Evolutionary conservation across 2,888 invertebrate genomes (phyloP).

Genomic region (Tubulanus polymorphus): DNA sequence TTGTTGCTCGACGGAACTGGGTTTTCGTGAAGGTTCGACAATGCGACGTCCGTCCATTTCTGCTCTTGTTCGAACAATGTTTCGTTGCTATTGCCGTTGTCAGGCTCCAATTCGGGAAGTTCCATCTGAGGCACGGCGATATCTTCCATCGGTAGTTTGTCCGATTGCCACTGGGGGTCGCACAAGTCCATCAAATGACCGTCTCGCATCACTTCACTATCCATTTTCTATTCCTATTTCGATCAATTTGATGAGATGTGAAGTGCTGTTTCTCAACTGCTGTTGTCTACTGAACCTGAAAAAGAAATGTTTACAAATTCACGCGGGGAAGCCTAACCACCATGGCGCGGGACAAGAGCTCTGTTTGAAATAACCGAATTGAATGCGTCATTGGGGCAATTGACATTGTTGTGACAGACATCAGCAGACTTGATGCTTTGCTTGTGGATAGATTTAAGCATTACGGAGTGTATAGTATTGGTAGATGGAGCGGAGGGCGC

Average conservation of each 20-base stretch:
- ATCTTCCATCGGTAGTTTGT: slow-evolving; percentile 67
- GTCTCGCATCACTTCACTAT: slow-evolving; percentile 71
- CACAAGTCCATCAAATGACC: slow-evolving; percentile 73
- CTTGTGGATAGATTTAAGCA: too few relatives aligned
- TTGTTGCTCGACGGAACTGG: slow-evolving; percentile 28
- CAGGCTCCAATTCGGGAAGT: slow-evolving; percentile 87
- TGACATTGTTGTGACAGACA: too few relatives aligned
- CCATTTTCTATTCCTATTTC: too few relatives aligned
- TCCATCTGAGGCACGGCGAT: slow-evolving; percentile 79
- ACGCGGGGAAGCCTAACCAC: too few relatives aligned
- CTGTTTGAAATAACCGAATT: too few relatives aligned
- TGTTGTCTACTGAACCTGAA: too few relatives aligned
- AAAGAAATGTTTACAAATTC: too few relatives aligned
- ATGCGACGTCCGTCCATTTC: slow-evolving; percentile 62
- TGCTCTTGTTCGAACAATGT: slow-evolving; percentile 83
- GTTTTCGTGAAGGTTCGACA: slow-evolving; percentile 39
- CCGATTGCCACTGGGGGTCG: slow-evolving; percentile 83
- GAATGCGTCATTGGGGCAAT: too few relatives aligned
- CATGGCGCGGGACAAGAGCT: too few relatives aligned
- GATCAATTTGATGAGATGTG: background rate
- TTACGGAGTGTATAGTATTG: too few relatives aligned
- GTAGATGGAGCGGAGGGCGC: too few relatives aligned
- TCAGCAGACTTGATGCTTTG: too few relatives aligned
- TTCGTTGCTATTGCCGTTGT: slow-evolving; percentile 73
- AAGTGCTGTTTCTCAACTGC: background rate